phyloP scores from a whole-genome alignment of 2,113 vertebrate species.

The Planiliza haematocheilus region DNA sequence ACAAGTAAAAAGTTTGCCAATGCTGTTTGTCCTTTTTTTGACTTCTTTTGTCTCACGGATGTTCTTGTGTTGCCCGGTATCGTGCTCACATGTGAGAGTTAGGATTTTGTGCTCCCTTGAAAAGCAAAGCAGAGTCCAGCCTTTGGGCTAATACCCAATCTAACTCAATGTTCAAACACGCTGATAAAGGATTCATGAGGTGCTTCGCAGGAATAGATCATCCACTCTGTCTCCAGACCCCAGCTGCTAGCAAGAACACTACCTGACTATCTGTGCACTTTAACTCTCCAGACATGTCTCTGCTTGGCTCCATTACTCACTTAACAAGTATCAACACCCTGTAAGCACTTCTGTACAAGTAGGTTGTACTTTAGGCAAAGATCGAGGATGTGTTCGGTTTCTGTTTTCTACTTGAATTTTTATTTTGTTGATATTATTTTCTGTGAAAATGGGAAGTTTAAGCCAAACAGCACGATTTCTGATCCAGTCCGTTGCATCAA shows the following conservation, averaged over 20 bases:
- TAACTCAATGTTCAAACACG: conserved; percentile 74
- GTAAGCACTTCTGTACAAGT: conserved; percentile 46
- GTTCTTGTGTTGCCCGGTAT: conserved; percentile 15
- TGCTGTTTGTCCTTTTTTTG: conserved; percentile 33
- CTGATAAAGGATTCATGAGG: conserved; percentile 75
- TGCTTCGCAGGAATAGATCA: conserved; percentile 58
- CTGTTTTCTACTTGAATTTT: too few species aligned
- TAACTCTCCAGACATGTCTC: conserved; percentile 53
- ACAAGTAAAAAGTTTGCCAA: conserved; percentile 33
- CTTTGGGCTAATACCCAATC: conserved; percentile 63
- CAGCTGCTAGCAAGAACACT: conserved; percentile 31
- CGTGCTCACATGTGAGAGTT: conserved; percentile 39
- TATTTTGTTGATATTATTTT: too few species aligned
- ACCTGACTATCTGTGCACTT: conserved; percentile 41
- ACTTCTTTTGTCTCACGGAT: conserved; percentile 45
- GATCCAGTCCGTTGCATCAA: too few species aligned
- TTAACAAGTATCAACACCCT: conserved; percentile 51
- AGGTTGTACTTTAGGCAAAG: conserved; percentile 33
- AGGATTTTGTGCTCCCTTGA: conserved; percentile 40
- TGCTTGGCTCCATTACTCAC: conserved; percentile 56
- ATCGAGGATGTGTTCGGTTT: conserved; percentile 12
- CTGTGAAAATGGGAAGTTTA: too few species aligned
- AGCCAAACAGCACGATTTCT: too few species aligned
- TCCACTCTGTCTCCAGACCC: conserved; percentile 58
- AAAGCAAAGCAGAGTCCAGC: conserved; percentile 55